These are phyloP conservation scores for Cordilura impudica DNA, from an alignment of 2,888 invertebrate species.

Conservation along the genomic window DNA sequence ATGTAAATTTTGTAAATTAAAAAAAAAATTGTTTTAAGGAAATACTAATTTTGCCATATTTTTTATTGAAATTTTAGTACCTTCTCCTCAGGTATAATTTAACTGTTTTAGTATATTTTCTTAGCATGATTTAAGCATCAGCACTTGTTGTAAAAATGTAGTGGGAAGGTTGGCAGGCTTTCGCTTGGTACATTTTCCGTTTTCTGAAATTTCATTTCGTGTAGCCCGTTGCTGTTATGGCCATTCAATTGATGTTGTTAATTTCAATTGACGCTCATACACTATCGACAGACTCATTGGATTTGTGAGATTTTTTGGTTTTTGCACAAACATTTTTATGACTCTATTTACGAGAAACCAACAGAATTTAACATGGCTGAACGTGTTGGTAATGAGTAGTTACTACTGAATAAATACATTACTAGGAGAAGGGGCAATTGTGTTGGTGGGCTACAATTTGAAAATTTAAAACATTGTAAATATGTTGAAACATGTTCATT, in stretches of 20 bases:
- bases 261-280: constrained; percentile 61
- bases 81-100: too few species aligned
- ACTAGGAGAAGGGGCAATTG: constrained; percentile 21
- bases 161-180: too few species aligned
- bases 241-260: constrained; percentile 50
- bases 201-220: too few species aligned
- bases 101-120: too few species aligned
- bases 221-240: not conserved
- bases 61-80: too few species aligned
- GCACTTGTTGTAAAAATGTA: too few species aligned
- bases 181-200: too few species aligned
- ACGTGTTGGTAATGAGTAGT: constrained; percentile 55
- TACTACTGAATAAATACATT: too few species aligned
- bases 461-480: constrained; percentile 48
- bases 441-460: not conserved
- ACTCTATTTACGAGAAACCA: constrained; percentile 20
- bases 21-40: too few species aligned
- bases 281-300: not conserved
- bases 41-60: too few species aligned
- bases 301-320: not conserved
- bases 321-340: constrained; percentile 17
- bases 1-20: too few species aligned
- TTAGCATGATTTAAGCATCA: too few species aligned
- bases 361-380: constrained; percentile 38
- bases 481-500: constrained; percentile 54